These are phyloP conservation scores for Alosa alosa DNA, from an alignment of 2,113 vertebrate genomes.

Conservation along the genomic window DNA sequence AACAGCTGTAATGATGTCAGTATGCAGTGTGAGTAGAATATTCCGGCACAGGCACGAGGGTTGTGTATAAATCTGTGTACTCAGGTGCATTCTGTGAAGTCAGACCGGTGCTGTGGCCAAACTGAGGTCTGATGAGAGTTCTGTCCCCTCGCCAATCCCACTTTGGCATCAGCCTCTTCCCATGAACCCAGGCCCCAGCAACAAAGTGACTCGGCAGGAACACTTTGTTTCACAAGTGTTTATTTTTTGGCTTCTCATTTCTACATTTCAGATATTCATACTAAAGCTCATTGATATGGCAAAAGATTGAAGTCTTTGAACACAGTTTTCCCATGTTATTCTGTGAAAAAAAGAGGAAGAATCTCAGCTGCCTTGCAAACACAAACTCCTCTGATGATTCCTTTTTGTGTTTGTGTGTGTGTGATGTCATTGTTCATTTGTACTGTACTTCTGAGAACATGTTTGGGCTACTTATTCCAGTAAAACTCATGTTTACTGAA, in stretches of 20 bases:
- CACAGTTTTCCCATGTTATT: constrained; percentile 16
- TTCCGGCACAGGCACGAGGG: constrained; percentile 63
- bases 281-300: constrained; percentile 38
- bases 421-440: background rate
- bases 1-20: constrained; percentile 78
- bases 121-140: constrained; percentile 58
- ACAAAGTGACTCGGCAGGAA: constrained; percentile 52
- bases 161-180: constrained; percentile 58
- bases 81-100: constrained; percentile 75
- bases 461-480: background rate
- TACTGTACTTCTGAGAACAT: background rate
- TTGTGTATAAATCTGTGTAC: constrained; percentile 75
- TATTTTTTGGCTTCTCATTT: constrained; percentile 20
- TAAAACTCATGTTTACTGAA: background rate
- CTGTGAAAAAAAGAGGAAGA: background rate
- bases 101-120: constrained; percentile 62
- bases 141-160: constrained; percentile 57
- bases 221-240: constrained; percentile 27
- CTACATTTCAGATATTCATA: constrained; percentile 48
- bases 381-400: background rate
- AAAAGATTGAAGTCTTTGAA: constrained; percentile 38
- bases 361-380: background rate
- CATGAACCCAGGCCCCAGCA: constrained; percentile 57
- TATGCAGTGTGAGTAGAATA: constrained; percentile 64
- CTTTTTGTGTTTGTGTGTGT: background rate